Percentiles rank a stretch among this genome's conserved stretches.
phyloP scores from a whole-genome alignment of 1,140 invertebrate genomes.

The Zophobas morio region DNA sequence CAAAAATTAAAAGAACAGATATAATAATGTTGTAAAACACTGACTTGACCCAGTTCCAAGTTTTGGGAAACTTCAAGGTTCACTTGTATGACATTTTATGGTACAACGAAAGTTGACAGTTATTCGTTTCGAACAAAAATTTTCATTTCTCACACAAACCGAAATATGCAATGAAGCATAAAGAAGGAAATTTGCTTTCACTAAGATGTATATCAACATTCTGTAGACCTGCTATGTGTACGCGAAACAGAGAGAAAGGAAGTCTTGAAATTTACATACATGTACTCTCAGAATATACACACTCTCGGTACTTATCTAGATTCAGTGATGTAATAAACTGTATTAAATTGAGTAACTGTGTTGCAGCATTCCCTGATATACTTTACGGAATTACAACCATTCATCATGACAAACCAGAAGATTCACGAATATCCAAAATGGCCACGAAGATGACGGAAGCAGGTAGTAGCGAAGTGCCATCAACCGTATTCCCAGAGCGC shows the following conservation, averaged over 20 bases:
- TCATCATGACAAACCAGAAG: constrained; percentile 63
- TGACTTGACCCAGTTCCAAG: constrained; percentile 1
- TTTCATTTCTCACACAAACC: not conserved
- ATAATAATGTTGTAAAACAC: not conserved
- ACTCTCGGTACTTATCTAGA: constrained; percentile 17
- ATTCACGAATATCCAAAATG: constrained; percentile 53
- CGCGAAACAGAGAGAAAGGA: constrained; percentile 17
- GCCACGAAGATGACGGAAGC: constrained; percentile 47
- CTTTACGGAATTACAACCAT: constrained; percentile 59
- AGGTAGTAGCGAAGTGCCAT: not conserved
- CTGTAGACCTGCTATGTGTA: constrained; percentile 2
- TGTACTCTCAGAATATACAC: not conserved
- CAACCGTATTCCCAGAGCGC: constrained; percentile 68
- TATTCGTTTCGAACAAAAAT: not conserved
- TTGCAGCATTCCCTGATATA: constrained; percentile 28
- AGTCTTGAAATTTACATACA: constrained; percentile 27
- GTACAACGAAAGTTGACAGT: not conserved
- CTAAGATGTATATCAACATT: constrained; percentile 44
- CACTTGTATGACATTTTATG: too few species aligned
- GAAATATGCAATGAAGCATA: constrained; percentile 44
- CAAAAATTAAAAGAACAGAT: not conserved
- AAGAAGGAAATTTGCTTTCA: constrained; percentile 41
- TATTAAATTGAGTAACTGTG: constrained; percentile 23
- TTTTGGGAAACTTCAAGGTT: constrained; percentile 19
- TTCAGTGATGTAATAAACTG: constrained; percentile 15